Evolutionary conservation across 2,888 invertebrate genomes (phyloP).

Genomic region (Molanna angustata): DNA sequence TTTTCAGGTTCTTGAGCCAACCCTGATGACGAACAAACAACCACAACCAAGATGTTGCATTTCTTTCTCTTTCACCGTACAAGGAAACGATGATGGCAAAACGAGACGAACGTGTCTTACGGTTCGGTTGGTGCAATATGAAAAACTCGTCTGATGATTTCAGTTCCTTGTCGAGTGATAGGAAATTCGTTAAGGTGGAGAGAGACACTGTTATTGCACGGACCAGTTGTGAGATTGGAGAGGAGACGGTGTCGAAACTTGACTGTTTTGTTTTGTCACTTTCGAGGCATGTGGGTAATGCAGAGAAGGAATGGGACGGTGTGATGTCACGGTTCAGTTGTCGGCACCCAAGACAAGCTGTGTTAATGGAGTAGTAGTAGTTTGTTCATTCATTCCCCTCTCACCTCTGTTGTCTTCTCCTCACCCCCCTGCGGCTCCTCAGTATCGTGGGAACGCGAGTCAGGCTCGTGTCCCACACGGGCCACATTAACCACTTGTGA

Average conservation of each 20-base stretch:
- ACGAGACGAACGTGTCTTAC: no score
- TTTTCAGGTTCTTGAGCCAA: constrained; percentile 1
- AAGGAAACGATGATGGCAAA: no score
- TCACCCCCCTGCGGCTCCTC: constrained; percentile 21
- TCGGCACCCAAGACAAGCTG: constrained; percentile 43
- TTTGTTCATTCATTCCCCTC: constrained; percentile 36
- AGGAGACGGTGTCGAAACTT: no score
- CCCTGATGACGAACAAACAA: not conserved
- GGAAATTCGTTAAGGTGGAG: no score
- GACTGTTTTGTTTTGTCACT: no score
- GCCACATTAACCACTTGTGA: constrained; percentile 30
- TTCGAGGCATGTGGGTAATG: no score
- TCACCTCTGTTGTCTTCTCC: constrained; percentile 2
- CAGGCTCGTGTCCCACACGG: constrained; percentile 34
- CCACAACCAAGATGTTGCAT: not conserved
- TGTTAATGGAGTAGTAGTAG: constrained; percentile 59
- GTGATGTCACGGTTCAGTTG: constrained; percentile 4
- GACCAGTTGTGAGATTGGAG: no score
- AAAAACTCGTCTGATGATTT: no score
- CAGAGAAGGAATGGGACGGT: not conserved
- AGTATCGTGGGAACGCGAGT: constrained; percentile 31
- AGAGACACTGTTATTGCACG: no score
- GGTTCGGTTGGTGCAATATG: no score
- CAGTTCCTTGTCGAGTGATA: no score
- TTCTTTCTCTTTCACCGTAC: not conserved